A percentile compares a stretch with the other conserved stretches of the same genome.
Evolutionary conservation across 2,888 invertebrate genomes (phyloP).

Genomic region (Acheta domesticus): DNA sequence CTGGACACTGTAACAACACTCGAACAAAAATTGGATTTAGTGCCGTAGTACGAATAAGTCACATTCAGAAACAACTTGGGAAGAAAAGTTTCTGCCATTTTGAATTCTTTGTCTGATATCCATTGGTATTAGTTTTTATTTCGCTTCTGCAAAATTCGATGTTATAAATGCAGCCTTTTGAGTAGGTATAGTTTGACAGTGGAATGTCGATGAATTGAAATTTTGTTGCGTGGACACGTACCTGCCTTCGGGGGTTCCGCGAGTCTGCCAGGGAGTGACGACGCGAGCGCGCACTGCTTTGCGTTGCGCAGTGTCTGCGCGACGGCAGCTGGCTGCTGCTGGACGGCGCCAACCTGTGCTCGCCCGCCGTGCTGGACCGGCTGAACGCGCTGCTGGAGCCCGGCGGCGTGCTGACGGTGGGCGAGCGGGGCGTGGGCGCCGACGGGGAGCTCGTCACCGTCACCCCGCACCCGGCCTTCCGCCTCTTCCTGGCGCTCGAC

Average conservation of each 20-base stretch:
- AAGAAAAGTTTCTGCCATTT: too few species aligned
- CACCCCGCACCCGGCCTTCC: slow-evolving; percentile 83
- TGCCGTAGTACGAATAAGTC: too few species aligned
- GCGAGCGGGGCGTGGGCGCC: slow-evolving; percentile 80
- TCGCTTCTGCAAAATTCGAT: too few species aligned
- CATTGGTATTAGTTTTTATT: too few species aligned
- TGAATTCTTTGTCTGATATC: too few species aligned
- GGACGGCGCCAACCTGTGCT: slow-evolving; percentile 93
- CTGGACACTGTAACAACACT: too few species aligned
- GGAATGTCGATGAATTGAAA: too few species aligned
- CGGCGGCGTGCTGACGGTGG: slow-evolving; percentile 80
- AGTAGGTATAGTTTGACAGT: too few species aligned
- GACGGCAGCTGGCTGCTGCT: slow-evolving; percentile 81
- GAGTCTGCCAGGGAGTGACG: not conserved
- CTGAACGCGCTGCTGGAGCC: slow-evolving; percentile 94
- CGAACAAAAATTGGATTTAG: too few species aligned
- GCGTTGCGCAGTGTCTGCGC: slow-evolving; percentile 60
- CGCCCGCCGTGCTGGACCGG: slow-evolving; percentile 93
- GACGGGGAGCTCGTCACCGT: slow-evolving; percentile 70
- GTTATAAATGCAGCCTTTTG: too few species aligned
- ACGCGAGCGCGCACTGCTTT: too few species aligned
- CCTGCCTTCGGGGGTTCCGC: not conserved
- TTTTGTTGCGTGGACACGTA: not conserved
- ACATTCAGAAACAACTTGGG: too few species aligned
- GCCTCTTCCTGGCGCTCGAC: slow-evolving; percentile 92